A percentile compares a stretch with the other conserved stretches of the same genome.
Conservation (phyloP, 2,113 vertebrate species). For the Abramis brama region DNA sequence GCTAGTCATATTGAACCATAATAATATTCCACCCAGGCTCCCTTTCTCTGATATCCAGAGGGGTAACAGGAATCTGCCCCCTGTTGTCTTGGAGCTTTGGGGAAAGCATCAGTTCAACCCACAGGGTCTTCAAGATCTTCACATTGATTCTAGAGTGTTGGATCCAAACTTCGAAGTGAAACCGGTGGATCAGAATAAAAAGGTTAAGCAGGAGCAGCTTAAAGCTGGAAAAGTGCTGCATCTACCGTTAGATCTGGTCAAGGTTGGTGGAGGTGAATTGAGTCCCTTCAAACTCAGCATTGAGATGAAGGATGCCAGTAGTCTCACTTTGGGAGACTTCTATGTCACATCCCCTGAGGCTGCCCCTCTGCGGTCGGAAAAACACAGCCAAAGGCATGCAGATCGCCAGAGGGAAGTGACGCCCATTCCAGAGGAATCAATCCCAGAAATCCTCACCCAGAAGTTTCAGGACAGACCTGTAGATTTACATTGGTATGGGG, state of each 20-base stretch:
- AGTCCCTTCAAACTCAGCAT: slow-evolving; percentile 82
- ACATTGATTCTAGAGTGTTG: slow-evolving; percentile 74
- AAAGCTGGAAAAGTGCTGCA: slow-evolving; percentile 81
- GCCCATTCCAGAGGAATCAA: slow-evolving; percentile 73
- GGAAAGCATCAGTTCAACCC: slow-evolving; percentile 85
- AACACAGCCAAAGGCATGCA: slow-evolving; percentile 64
- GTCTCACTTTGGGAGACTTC: slow-evolving; percentile 75
- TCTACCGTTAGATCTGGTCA: slow-evolving; percentile 78
- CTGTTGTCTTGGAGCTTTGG: slow-evolving; percentile 93
- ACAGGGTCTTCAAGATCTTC: slow-evolving; percentile 80
- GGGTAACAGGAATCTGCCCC: slow-evolving; percentile 81
- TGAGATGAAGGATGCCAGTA: slow-evolving; percentile 74
- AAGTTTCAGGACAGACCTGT: slow-evolving; percentile 83
- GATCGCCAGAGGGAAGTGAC: slow-evolving; percentile 73
- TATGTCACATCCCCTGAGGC: slow-evolving; percentile 81
- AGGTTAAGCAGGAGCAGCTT: slow-evolving; percentile 81
- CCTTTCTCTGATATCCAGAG: slow-evolving; percentile 84
- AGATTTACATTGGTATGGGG: slow-evolving; percentile 81
- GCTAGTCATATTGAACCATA: slow-evolving; percentile 86
- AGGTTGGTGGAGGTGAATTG: slow-evolving; percentile 74
- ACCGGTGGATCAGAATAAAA: slow-evolving; percentile 76
- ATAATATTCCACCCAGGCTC: slow-evolving; percentile 85
- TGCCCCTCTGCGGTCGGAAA: slow-evolving; percentile 80
- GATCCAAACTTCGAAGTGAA: slow-evolving; percentile 84
- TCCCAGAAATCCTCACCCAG: slow-evolving; percentile 70